A percentile compares a stretch with the other conserved stretches of the same genome.
phyloP scores from a whole-genome alignment of 2,797 vertebrate genomes.

The Bradypus variegatus region DNA sequence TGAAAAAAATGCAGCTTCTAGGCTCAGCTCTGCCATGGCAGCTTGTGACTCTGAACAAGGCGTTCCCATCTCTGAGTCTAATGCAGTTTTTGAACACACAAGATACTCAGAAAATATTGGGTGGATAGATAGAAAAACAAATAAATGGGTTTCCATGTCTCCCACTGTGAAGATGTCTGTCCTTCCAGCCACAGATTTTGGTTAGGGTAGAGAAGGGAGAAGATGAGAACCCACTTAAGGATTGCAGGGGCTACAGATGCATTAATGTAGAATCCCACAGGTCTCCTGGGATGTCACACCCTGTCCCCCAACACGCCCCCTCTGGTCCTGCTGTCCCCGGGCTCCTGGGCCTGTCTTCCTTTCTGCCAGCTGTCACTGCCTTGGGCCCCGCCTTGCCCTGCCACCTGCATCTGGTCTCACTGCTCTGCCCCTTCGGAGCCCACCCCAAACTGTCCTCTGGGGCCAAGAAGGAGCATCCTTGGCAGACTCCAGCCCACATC shows the following conservation, averaged over 20 bases:
- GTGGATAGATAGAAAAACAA: neutral
- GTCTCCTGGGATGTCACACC: neutral
- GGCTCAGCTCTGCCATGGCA: neutral
- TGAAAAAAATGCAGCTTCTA: neutral
- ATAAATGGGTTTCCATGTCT: neutral
- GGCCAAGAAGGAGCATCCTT: neutral
- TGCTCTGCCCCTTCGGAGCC: neutral
- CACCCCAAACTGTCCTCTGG: neutral
- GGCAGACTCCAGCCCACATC: neutral
- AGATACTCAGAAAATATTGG: neutral
- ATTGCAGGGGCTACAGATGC: neutral
- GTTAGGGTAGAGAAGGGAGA: neutral
- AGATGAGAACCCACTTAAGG: neutral
- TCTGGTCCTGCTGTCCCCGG: neutral
- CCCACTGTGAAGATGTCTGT: neutral
- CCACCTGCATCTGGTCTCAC: neutral
- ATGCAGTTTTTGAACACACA: neutral
- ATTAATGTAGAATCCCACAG: neutral
- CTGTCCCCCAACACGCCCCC: neutral
- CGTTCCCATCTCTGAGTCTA: neutral
- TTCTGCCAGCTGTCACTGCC: neutral
- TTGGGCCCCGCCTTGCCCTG: neutral
- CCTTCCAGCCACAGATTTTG: neutral
- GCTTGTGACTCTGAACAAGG: neutral
- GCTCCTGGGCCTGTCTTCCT: too few species aligned